Percentiles rank a stretch among this genome's conserved stretches.
These are phyloP conservation scores for Xyrauchen texanus DNA, from an alignment of 2,113 vertebrate species.

Conservation along the genomic window DNA sequence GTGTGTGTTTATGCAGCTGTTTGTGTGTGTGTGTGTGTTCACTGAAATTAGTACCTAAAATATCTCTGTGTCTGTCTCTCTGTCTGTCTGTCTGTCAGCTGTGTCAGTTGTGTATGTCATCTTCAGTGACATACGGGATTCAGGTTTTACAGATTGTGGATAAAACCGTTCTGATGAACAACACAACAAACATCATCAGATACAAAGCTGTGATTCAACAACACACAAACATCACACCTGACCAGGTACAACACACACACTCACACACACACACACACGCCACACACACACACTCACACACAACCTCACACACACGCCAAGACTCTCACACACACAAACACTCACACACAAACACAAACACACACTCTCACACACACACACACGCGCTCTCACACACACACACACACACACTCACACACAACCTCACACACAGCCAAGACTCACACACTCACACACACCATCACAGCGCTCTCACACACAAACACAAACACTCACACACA, in stretches of 20 bases:
- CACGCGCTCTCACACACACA: too few species aligned
- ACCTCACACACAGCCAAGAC: too few species aligned
- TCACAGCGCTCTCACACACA: too few species aligned
- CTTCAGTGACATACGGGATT: constrained; percentile 88
- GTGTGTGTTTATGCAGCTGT: background rate
- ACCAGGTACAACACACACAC: constrained; percentile 66
- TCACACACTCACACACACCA: too few species aligned
- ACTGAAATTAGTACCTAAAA: background rate
- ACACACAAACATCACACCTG: constrained; percentile 57
- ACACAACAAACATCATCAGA: constrained; percentile 80
- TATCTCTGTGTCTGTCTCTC: background rate
- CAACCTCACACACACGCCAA: too few species aligned
- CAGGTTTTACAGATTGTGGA: constrained; percentile 95
- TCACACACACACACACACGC: too few species aligned
- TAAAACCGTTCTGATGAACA: constrained; percentile 88
- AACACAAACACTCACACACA: too few species aligned
- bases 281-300: too few species aligned
- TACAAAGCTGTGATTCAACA: constrained; percentile 82
- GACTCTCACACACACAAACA: too few species aligned
- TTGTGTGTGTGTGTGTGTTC: constrained; percentile 20
- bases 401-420: too few species aligned
- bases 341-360: too few species aligned
- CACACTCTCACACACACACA: too few species aligned
- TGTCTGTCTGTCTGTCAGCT: constrained; percentile 72
- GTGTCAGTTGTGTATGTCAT: constrained; percentile 95